phyloP scores from a whole-genome alignment of 2,113 vertebrate genomes.

The Cervus canadensis region DNA sequence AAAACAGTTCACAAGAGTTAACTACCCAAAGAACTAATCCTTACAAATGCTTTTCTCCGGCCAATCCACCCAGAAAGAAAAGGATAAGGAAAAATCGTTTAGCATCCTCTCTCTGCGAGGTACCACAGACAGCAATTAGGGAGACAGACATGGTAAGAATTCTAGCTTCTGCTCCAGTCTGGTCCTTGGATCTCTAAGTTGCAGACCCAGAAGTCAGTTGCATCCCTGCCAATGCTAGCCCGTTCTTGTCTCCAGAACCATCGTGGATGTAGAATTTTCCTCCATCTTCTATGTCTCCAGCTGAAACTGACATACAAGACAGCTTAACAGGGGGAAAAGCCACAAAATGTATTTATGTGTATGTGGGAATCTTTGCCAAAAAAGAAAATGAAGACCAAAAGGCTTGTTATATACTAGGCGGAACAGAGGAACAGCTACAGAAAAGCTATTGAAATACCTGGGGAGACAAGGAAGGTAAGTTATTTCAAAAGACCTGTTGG shows the following conservation, averaged over 20 bases:
- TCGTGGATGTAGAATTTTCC: not conserved
- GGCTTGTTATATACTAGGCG: not conserved
- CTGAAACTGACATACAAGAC: not conserved
- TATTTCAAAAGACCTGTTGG: not conserved
- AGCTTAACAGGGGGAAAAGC: not conserved
- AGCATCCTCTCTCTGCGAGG: not conserved
- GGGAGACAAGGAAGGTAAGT: not conserved
- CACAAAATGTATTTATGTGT: no score
- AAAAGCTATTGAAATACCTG: not conserved
- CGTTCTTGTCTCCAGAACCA: not conserved
- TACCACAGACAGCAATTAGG: not conserved
- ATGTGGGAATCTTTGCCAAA: not conserved
- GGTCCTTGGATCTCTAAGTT: not conserved
- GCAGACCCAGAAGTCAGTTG: not conserved
- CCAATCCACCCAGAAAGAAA: not conserved
- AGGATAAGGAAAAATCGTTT: not conserved
- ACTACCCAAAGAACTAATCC: not conserved
- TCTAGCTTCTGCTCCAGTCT: not conserved
- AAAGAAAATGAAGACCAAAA: not conserved
- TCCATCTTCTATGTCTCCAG: not conserved
- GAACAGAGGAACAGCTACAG: not conserved
- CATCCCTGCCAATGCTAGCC: accelerated
- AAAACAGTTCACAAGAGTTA: not conserved
- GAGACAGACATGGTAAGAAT: not conserved
- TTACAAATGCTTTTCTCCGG: not conserved